phyloP scores from a whole-genome alignment of 2,113 vertebrate species.

The Toxotes jaculatrix region DNA sequence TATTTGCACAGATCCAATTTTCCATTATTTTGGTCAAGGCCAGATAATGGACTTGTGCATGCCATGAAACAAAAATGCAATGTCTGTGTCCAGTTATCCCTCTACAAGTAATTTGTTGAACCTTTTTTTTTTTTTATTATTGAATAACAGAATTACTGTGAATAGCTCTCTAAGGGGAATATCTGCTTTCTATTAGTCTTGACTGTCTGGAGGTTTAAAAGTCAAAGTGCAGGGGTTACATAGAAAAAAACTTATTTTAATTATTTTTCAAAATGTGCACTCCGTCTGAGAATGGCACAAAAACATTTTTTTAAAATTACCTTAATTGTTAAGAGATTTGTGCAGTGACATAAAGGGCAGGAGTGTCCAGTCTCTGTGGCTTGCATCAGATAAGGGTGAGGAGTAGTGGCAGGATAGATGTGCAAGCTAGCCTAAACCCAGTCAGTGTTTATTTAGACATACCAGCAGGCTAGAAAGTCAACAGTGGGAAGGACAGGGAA shows the following conservation, averaged over 20 bases:
- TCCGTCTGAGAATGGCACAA: slow-evolving; percentile 19
- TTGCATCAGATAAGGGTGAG: slow-evolving; percentile 77
- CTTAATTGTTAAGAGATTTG: slow-evolving; percentile 18
- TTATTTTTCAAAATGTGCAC: slow-evolving; percentile 9
- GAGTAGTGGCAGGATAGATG: slow-evolving; percentile 68
- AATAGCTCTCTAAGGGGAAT: slow-evolving; percentile 45
- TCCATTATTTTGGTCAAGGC: slow-evolving; percentile 61
- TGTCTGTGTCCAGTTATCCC: slow-evolving; percentile 55
- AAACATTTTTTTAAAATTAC: slow-evolving; percentile 19
- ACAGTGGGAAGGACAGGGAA: slow-evolving; percentile 67
- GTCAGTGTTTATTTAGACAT: slow-evolving; percentile 77
- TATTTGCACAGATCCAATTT: slow-evolving; percentile 51
- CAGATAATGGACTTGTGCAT: slow-evolving; percentile 59
- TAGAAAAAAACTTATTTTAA: slow-evolving; percentile 12
- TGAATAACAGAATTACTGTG: slow-evolving; percentile 65
- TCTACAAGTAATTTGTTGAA: slow-evolving; percentile 57
- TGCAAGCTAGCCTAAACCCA: slow-evolving; percentile 66
- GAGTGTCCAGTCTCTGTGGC: slow-evolving; percentile 28
- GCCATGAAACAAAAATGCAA: slow-evolving; percentile 55
- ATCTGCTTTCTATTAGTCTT: slow-evolving; percentile 60
- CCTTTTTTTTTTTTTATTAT: slow-evolving; percentile 44
- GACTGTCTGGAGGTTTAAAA: slow-evolving; percentile 49
- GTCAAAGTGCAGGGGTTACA: slow-evolving; percentile 60
- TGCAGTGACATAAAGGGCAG: slow-evolving; percentile 5
- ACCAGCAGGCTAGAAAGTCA: slow-evolving; percentile 76